Conservation (phyloP, 35 echinoderm and acorn worm species). For the Ophiothrix spiculata region DNA sequence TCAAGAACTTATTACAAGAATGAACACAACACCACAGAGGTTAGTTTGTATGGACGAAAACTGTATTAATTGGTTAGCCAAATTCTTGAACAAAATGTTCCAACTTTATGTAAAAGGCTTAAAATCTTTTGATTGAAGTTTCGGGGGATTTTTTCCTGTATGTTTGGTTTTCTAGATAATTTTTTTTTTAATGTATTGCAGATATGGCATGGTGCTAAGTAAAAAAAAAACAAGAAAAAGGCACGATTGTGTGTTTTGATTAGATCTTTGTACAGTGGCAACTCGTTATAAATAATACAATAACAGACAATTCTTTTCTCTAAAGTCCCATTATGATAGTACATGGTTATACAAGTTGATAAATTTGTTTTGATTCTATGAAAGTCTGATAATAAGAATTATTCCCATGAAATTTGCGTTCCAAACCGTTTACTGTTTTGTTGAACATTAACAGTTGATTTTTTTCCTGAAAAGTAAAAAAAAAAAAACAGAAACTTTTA, state of each 20-base stretch:
- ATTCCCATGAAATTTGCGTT: too few relatives aligned
- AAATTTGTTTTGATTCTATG: background rate
- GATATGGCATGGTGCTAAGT: background rate
- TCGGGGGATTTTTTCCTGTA: background rate
- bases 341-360: background rate
- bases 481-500: too few relatives aligned
- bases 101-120: background rate
- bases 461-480: too few relatives aligned
- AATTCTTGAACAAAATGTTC: background rate
- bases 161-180: background rate
- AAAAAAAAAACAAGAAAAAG: background rate
- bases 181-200: background rate
- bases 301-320: too few relatives aligned
- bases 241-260: background rate
- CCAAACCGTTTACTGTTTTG: background rate
- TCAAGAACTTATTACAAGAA: conserved; percentile 64
- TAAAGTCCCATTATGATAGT: too few relatives aligned
- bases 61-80: too few relatives aligned
- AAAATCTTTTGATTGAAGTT: background rate
- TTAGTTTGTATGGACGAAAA: background rate
- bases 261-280: too few relatives aligned
- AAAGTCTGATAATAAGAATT: background rate
- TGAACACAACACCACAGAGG: conserved; percentile 85
- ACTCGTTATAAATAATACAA: too few relatives aligned
- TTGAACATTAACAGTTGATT: background rate